phyloP scores from a whole-genome alignment of 30 jellyfish, hydroid and myxozoan species.

The Aurelia sp. region DNA sequence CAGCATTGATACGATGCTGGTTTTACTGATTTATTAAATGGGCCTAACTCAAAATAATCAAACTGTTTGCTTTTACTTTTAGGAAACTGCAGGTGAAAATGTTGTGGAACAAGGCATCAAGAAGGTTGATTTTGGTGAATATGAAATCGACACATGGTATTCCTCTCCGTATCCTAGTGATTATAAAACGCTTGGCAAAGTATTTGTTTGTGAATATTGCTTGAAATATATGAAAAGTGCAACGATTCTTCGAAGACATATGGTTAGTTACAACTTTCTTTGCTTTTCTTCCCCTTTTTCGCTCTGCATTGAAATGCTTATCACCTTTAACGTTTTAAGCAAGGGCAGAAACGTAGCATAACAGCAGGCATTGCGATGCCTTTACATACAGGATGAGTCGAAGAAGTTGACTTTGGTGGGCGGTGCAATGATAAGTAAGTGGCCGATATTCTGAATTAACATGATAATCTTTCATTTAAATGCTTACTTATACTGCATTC shows the following conservation, averaged over 20 bases:
- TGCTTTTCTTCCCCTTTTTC: background rate
- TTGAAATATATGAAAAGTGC: slow-evolving; percentile 81
- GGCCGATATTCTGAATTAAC: no score
- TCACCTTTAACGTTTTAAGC: no score
- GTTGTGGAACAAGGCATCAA: slow-evolving; percentile 53
- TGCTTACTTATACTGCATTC: no score
- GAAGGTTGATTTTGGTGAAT: slow-evolving; percentile 72
- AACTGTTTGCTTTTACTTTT: background rate
- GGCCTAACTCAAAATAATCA: background rate
- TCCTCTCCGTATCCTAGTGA: slow-evolving; percentile 87
- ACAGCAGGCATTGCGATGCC: no score
- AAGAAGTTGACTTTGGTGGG: no score
- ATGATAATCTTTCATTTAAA: no score
- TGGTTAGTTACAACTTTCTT: slow-evolving; percentile 41
- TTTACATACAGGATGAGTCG: no score
- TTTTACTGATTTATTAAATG: background rate
- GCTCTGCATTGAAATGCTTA: no score
- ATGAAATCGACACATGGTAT: slow-evolving; percentile 85
- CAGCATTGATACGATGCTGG: no score
- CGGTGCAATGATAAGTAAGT: no score
- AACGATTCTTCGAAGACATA: slow-evolving; percentile 82
- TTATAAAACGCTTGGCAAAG: slow-evolving; percentile 53
- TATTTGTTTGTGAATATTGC: slow-evolving; percentile 83
- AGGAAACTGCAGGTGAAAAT: slow-evolving; percentile 47
- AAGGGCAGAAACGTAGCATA: no score